Percentiles rank a stretch among this genome's conserved stretches.
phyloP scores from a whole-genome alignment of 2,888 invertebrate genomes.

The Cartodere bifasciata region DNA sequence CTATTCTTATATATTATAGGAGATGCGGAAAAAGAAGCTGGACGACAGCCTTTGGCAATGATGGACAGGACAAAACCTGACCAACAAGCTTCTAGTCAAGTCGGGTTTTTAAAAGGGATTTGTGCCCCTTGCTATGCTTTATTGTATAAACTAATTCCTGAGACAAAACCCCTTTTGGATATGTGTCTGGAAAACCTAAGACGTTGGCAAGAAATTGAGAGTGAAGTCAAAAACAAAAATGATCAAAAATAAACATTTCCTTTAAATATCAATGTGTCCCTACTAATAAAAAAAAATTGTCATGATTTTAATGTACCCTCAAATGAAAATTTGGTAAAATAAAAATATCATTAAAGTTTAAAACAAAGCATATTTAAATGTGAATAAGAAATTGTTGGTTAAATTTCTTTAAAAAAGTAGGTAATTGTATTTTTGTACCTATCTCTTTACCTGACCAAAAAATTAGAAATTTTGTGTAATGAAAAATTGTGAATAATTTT shows the following conservation, averaged over 20 bases:
- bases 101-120: conserved; percentile 68
- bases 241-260: conserved; percentile 5
- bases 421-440: too few species aligned
- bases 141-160: conserved; percentile 53
- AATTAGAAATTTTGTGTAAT: too few species aligned
- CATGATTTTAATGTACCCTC: too few species aligned
- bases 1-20: conserved; percentile 26
- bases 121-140: conserved; percentile 71
- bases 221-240: conserved; percentile 17
- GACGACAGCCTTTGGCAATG: conserved; percentile 65
- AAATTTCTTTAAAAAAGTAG: too few species aligned
- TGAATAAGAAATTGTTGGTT: too few species aligned
- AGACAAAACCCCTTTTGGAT: conserved; percentile 53
- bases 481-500: too few species aligned
- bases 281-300: too few species aligned
- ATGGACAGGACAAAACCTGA: conserved; percentile 50
- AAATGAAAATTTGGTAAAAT: too few species aligned
- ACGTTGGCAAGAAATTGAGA: conserved; percentile 43
- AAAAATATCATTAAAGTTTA: too few species aligned
- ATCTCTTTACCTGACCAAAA: too few species aligned
- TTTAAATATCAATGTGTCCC: conserved; percentile 4
- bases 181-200: conserved; percentile 52
- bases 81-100: conserved; percentile 66
- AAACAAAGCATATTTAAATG: too few species aligned
- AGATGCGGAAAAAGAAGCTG: conserved; percentile 57